These are phyloP conservation scores for Gymnocephalus cernua DNA, from an alignment of 2,113 vertebrate species.

Conservation along the genomic window DNA sequence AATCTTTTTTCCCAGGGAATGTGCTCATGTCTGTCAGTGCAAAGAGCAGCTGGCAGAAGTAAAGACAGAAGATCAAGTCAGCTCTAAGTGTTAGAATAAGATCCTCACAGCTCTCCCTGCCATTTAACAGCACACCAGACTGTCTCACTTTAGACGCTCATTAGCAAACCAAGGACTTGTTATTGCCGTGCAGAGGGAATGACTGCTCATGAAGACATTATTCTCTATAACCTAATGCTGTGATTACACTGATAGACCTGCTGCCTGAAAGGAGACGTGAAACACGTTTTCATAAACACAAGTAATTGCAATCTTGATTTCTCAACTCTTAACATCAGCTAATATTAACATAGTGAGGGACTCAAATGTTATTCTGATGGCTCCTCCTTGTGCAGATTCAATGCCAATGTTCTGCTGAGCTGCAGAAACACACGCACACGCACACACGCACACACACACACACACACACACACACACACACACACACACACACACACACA, in stretches of 20 bases:
- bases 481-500: background rate
- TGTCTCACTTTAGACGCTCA: slow-evolving; percentile 71
- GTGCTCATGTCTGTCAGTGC: slow-evolving; percentile 86
- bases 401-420: slow-evolving; percentile 59
- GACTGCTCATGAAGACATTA: slow-evolving; percentile 41
- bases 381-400: slow-evolving; percentile 52
- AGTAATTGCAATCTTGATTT: slow-evolving; percentile 49
- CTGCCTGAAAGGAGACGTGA: slow-evolving; percentile 47
- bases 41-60: slow-evolving; percentile 85
- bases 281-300: slow-evolving; percentile 46
- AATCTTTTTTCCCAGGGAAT: slow-evolving; percentile 86
- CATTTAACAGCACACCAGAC: slow-evolving; percentile 81
- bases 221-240: slow-evolving; percentile 41
- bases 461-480: no score
- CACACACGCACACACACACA: no score
- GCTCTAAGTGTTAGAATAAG: slow-evolving; percentile 86
- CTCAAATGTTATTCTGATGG: slow-evolving; percentile 42
- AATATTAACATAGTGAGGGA: slow-evolving; percentile 29
- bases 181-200: slow-evolving; percentile 57
- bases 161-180: slow-evolving; percentile 77
- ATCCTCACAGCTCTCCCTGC: slow-evolving; percentile 79
- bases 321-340: slow-evolving; percentile 22
- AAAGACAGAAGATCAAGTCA: slow-evolving; percentile 83
- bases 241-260: slow-evolving; percentile 47
- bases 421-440: slow-evolving; percentile 46